Base-by-base conservation (phyloP, 2,113 vertebrate species). In the Triplophysa tibetana region DNA sequence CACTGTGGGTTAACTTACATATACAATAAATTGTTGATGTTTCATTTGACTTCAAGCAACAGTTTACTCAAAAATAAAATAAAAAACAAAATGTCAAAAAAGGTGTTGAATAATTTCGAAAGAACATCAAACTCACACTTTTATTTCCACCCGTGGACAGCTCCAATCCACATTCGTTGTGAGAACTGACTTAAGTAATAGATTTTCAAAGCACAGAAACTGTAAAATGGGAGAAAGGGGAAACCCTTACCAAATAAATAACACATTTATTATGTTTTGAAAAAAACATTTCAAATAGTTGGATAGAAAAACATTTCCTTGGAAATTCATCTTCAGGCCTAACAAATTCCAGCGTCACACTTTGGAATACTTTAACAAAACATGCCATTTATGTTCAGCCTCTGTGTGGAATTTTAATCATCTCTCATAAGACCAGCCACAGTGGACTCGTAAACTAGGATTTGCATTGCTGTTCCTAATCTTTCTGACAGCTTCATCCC, bases 401-500 rank as follows among this genome's bases (percentile, higher is more conserved):
- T 10, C 14, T 33, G 17, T 62, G 41, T 33, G 41, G 56, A 45
- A 8, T 26, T 65, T 21, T 26, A 73, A 33, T n/a, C 54, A 41
- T 64, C 43, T 7, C 26, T 50, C 56, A 16, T 6, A 24, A 80
- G 62, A 38, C 50, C 19, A 33, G 69, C 26, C 26, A 50, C 21
- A 45, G 43, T 45, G 10, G 62, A 10, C 45, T 23, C 23, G 45
- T 80, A 74, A 74, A 80, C 14, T 61, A 66, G 63, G 61, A 13
- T 21, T 3, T 65, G 58, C 69, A 74, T 43, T 29, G 61, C 48
- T 24, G 19, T 65, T 21, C 10, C 23, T 38, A 38, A 26, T 54
- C 61, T 52, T 79, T 21, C 9, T 52, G 78, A 79, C 78, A 72
- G 45, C 45, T 45, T 38, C 72, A 64, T 73, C 68, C 54, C 58